phyloP scores from a whole-genome alignment of 2,113 vertebrate species.

The Nipponia nippon region DNA sequence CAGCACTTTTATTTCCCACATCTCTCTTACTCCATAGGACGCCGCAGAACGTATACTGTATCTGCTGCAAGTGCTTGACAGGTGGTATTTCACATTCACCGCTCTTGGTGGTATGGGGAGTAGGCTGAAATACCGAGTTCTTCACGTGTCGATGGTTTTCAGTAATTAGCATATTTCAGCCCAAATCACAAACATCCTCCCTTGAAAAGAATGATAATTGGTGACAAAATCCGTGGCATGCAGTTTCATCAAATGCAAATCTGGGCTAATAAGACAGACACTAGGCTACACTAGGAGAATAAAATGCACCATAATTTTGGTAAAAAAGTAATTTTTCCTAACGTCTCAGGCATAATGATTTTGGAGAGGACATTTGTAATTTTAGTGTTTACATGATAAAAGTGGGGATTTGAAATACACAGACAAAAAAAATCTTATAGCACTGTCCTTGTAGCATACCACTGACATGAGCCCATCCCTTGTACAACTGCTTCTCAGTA shows the following conservation, averaged over 20 bases:
- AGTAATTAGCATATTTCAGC: conserved; percentile 45
- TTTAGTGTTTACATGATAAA: not conserved
- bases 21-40: not conserved
- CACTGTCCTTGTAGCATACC: not conserved
- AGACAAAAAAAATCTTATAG: not conserved
- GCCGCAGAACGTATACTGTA: not conserved
- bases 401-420: not conserved
- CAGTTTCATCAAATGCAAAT: conserved; percentile 56
- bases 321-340: not conserved
- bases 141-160: conserved; percentile 38
- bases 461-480: not conserved
- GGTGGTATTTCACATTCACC: not conserved
- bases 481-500: not conserved
- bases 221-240: conserved; percentile 44
- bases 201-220: conserved; percentile 46
- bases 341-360: not conserved
- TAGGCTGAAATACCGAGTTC: conserved; percentile 3
- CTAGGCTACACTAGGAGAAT: not conserved
- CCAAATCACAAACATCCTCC: conserved; percentile 42
- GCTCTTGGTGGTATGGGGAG: not conserved
- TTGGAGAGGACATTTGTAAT: not conserved
- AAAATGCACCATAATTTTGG: not conserved
- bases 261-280: not conserved
- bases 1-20: not conserved
- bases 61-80: not conserved